phyloP scores from a whole-genome alignment of 1,140 invertebrate genomes.

The Penaeus vannamei region DNA sequence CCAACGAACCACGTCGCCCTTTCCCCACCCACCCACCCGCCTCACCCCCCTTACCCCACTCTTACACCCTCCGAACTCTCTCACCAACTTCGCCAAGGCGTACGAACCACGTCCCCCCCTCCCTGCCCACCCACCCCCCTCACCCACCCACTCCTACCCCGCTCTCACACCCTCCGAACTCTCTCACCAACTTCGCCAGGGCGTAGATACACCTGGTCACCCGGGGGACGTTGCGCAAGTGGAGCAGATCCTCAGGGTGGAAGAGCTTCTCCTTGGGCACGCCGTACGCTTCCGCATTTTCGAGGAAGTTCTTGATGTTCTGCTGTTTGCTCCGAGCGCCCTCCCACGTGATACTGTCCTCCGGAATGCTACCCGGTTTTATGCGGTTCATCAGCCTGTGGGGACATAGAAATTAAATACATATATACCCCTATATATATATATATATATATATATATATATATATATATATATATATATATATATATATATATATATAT shows the following conservation, averaged over 20 bases:
- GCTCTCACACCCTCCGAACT: neutral
- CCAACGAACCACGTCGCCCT: too few species aligned
- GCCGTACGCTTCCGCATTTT: slow-evolving; percentile 69
- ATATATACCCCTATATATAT: neutral
- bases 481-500: too few species aligned
- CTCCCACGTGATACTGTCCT: slow-evolving; percentile 68
- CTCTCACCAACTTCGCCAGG: slow-evolving; percentile 69
- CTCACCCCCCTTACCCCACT: too few species aligned
- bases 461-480: too few species aligned
- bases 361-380: slow-evolving; percentile 69
- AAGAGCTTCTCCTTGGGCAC: slow-evolving; percentile 69
- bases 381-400: slow-evolving; percentile 70
- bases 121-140: neutral
- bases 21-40: neutral
- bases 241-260: slow-evolving; percentile 70
- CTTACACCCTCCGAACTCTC: neutral
- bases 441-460: too few species aligned
- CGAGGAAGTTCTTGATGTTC: slow-evolving; percentile 70
- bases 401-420: neutral
- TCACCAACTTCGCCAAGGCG: slow-evolving; percentile 70
- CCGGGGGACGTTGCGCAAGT: slow-evolving; percentile 69
- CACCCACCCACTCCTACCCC: neutral
- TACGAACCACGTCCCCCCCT: too few species aligned
- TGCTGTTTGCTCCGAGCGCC: slow-evolving; percentile 68
- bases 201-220: slow-evolving; percentile 70